A percentile compares a stretch with the other conserved stretches of the same genome.
Evolutionary conservation across 1,140 invertebrate species (phyloP).

Genomic region (Drosophila subobscura): DNA sequence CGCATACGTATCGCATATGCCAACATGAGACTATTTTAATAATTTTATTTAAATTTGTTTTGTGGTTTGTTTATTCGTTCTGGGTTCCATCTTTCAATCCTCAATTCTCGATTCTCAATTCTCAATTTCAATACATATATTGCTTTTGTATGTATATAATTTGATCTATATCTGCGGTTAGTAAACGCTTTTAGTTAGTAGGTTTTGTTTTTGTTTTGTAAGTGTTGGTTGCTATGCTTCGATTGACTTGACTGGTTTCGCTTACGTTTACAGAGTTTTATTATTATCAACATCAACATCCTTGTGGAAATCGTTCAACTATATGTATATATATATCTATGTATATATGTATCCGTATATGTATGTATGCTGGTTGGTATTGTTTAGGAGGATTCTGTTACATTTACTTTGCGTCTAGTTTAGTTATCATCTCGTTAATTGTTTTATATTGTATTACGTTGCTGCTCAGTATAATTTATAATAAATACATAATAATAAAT

Average conservation of each 20-base stretch:
- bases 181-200: slow-evolving; percentile 70
- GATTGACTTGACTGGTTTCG: slow-evolving; percentile 77
- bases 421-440: slow-evolving; percentile 42
- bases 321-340: no score
- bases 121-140: slow-evolving; percentile 1
- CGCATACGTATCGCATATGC: slow-evolving; percentile 40
- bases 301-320: slow-evolving; percentile 69
- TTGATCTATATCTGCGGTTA: slow-evolving; percentile 66
- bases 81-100: slow-evolving; percentile 13
- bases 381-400: slow-evolving; percentile 75
- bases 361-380: slow-evolving; percentile 55
- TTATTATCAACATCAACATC: slow-evolving; percentile 72
- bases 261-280: slow-evolving; percentile 52
- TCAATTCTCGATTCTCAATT: background rate
- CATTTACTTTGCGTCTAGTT: slow-evolving; percentile 60
- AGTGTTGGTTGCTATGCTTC: slow-evolving; percentile 65
- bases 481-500: slow-evolving; percentile 83
- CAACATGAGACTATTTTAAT: slow-evolving; percentile 62
- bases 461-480: slow-evolving; percentile 76
- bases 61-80: slow-evolving; percentile 35
- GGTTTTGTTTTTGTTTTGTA: slow-evolving; percentile 35
- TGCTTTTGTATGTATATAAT: slow-evolving; percentile 49
- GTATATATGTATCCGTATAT: no score
- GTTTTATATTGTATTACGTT: slow-evolving; percentile 57
- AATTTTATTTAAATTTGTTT: slow-evolving; percentile 32